Conservation (phyloP, 2,888 invertebrate species). For the Ophioninae sp. region DNA sequence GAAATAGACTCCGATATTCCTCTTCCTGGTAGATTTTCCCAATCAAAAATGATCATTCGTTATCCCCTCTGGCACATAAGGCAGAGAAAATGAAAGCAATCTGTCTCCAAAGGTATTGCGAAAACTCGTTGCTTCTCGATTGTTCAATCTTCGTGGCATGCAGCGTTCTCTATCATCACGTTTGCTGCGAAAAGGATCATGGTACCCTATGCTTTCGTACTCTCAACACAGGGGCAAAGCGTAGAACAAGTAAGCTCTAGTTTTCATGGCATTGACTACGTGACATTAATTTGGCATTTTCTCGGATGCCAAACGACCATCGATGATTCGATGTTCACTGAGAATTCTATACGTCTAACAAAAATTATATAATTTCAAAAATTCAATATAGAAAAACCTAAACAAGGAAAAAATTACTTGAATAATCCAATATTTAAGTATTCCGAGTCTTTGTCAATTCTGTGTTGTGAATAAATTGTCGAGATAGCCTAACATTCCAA, state of each 20-base stretch:
- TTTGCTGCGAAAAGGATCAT: conserved; percentile 21
- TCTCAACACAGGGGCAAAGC: conserved; percentile 3
- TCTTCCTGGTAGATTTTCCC: neutral
- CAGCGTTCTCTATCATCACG: neutral
- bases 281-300: too few relatives aligned
- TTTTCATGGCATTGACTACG: conserved; percentile 24
- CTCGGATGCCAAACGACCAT: conserved; percentile 8
- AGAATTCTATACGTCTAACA: neutral
- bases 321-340: neutral
- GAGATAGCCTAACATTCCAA: neutral
- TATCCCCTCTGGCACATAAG: neutral
- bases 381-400: neutral
- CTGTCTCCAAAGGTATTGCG: neutral
- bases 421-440: neutral
- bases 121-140: neutral
- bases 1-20: neutral
- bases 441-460: too few relatives aligned
- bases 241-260: conserved; percentile 16
- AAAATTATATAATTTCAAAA: neutral
- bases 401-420: neutral
- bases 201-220: neutral
- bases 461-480: neutral
- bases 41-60: neutral
- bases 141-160: neutral
- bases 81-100: neutral